Evolutionary conservation across 92 coral and sea anemone species (phyloP), one percentile per base, ranked within the genome.

Genomic region (Muricea muricata): DNA sequence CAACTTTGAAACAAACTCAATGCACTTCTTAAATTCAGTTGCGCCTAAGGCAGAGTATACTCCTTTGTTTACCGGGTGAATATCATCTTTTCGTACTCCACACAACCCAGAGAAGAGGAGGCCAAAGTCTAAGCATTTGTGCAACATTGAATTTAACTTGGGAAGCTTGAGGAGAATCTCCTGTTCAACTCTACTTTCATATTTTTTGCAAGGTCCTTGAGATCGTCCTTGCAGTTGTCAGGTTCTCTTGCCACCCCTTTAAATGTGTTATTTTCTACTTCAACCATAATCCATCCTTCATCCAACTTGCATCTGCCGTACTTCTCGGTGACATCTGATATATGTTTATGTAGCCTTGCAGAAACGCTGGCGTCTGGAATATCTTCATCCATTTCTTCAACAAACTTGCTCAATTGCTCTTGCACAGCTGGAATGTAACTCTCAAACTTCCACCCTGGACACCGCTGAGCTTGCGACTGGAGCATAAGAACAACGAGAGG

Each of bases 31-130:
- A 67, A 67, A 67, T 34, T 67, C 74, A 28, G 40, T 37, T 6
- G 74, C 74, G 20, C 74, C 74, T 14, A 67, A 32, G 42, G 45
- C 74, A 6, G 74, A 12, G 39, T 29, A 67, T 4, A 8, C 31
- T 32, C 12, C 17, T n/a, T 67, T 67, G 74, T 67, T 67, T 46
- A 67, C 74, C 8, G 74, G 74, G 74, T 67, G 74, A 26, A 26
- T 32, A 11, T 25, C 7, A 69, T 37, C 75, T 35, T 69, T 17
- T 34, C 75, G 24, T 33, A 35, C 47, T 31, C 46, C 75, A 34
- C 75, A 69, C 47, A 69, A 69, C 39, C 46, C 45, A 34, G 48
- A 2, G 24, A 69, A 69, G 39, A 69, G 75, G 26, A 69, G 26
- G 29, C 75, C 75, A 69, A 31, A 69, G 29, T 69, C 75, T 28